phyloP scores from a whole-genome alignment of 2,888 invertebrate species.

The Theretra japonica region DNA sequence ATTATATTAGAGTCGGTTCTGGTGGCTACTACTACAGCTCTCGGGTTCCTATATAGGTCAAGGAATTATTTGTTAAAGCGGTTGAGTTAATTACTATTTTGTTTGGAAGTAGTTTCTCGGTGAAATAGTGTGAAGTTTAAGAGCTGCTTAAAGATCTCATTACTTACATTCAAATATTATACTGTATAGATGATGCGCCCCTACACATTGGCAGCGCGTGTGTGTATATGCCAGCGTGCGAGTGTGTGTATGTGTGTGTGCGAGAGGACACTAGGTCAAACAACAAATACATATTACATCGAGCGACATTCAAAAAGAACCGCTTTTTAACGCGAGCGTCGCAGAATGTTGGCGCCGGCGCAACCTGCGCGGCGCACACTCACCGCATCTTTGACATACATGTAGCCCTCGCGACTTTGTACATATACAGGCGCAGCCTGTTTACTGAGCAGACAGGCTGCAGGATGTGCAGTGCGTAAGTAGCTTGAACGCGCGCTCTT shows the following conservation, averaged over 20 bases:
- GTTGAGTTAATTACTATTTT: no score
- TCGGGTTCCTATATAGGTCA: no score
- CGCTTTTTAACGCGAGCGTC: slow-evolving; percentile 26
- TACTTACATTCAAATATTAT: no score
- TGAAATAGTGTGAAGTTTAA: no score
- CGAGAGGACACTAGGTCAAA: slow-evolving; percentile 15
- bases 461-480: no score
- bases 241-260: neutral
- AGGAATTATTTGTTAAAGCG: no score
- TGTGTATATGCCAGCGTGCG: neutral
- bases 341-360: slow-evolving; percentile 38
- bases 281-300: neutral
- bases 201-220: neutral
- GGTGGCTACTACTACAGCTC: no score
- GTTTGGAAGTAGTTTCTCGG: no score
- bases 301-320: neutral
- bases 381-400: neutral
- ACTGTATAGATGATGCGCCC: neutral
- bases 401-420: neutral
- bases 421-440: neutral
- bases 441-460: neutral
- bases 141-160: no score
- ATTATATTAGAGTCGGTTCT: no score
- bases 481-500: no score
- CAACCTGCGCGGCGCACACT: slow-evolving; percentile 30